phyloP scores from a whole-genome alignment of 2,797 vertebrate genomes.

The Chrysolophus pictus region DNA sequence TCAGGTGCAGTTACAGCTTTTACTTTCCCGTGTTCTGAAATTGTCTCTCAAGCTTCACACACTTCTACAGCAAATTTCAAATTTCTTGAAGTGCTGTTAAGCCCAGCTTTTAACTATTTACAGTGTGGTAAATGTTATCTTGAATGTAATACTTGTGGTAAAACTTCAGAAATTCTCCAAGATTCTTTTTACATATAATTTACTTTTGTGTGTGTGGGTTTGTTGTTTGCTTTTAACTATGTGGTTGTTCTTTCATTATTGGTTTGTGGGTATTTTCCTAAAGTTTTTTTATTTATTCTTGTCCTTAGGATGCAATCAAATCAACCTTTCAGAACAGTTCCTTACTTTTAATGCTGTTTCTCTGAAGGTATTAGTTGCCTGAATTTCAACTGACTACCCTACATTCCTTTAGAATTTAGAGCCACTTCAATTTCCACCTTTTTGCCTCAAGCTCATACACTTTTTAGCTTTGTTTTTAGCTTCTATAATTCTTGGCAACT shows the following conservation, averaged over 20 bases:
- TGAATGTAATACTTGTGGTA: neutral
- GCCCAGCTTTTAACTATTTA: neutral
- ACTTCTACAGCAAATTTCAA: neutral
- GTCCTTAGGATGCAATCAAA: constrained; percentile 27
- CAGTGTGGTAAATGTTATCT: neutral
- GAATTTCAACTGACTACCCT: constrained; percentile 9
- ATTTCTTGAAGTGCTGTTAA: neutral
- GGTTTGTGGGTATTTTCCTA: neutral
- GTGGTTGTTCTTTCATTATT: neutral
- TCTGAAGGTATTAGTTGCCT: constrained; percentile 44
- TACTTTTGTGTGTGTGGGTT: neutral
- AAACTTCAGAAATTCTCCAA: neutral
- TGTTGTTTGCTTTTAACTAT: neutral
- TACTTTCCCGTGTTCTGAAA: neutral
- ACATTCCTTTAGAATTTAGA: constrained; percentile 31
- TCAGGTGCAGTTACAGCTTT: neutral
- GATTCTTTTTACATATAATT: neutral
- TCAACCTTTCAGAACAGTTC: neutral
- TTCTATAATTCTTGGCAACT: neutral
- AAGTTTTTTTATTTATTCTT: constrained; percentile 22
- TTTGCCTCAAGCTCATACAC: constrained; percentile 21
- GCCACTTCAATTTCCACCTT: constrained; percentile 40
- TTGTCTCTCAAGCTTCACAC: neutral
- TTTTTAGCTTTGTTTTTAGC: neutral
- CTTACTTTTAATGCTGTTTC: constrained; percentile 41